These are phyloP conservation scores for Lacanobia oleracea DNA, from an alignment of 2,888 invertebrate species.

Conservation along the genomic window DNA sequence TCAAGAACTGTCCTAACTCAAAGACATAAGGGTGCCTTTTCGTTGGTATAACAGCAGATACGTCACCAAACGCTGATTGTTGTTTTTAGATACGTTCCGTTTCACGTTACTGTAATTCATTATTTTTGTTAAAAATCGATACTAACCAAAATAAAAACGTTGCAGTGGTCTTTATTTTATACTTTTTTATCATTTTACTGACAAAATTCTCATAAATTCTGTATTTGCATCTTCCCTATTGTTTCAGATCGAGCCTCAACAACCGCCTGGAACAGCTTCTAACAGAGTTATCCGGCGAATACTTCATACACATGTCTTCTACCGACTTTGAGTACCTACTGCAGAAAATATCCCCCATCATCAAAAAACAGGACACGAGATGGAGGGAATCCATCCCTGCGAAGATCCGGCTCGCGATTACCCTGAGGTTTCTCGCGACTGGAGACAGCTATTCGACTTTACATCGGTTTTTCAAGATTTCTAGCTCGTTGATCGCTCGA, in stretches of 20 bases:
- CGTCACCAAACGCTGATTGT: too few species aligned
- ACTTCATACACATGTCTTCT: conserved; percentile 51
- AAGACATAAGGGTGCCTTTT: too few species aligned
- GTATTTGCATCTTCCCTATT: too few species aligned
- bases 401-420: conserved; percentile 43
- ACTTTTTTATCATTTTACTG: too few species aligned
- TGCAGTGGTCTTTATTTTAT: too few species aligned
- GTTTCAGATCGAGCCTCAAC: conserved; percentile 32
- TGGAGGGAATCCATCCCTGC: conserved; percentile 46
- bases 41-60: too few species aligned
- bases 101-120: too few species aligned
- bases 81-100: too few species aligned
- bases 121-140: too few species aligned
- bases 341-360: conserved; percentile 46
- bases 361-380: conserved; percentile 43
- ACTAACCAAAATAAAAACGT: too few species aligned
- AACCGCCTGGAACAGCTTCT: conserved; percentile 16
- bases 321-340: conserved; percentile 48
- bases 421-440: conserved; percentile 39
- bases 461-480: conserved; percentile 48
- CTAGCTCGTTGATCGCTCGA: conserved; percentile 25
- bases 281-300: conserved; percentile 32
- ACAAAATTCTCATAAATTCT: too few species aligned
- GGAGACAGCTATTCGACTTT: conserved; percentile 38
- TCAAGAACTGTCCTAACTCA: too few species aligned